These are phyloP conservation scores for Hymenochirus boettgeri DNA, from an alignment of 2,113 vertebrate genomes.

Conservation along the genomic window DNA sequence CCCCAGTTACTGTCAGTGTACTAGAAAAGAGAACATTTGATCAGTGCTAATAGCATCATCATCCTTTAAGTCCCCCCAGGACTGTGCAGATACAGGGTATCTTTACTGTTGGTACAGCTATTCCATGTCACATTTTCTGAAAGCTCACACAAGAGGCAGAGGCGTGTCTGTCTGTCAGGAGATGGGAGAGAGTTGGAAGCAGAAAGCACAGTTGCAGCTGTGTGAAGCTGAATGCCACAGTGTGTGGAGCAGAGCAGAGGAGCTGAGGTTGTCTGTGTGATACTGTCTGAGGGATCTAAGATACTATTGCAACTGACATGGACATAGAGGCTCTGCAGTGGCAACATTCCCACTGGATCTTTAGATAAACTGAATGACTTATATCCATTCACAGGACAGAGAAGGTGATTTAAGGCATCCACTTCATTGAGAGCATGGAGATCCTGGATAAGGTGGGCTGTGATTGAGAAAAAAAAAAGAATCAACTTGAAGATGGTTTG, in stretches of 20 bases:
- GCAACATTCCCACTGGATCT: slow-evolving; percentile 15
- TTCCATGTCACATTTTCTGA: slow-evolving; percentile 32
- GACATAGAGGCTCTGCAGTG: slow-evolving; percentile 27
- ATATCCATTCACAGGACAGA: slow-evolving; percentile 10
- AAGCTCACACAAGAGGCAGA: slow-evolving; percentile 22
- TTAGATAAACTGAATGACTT: background rate
- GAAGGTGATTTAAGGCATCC: background rate
- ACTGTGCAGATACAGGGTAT: slow-evolving; percentile 10
- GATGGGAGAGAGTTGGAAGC: slow-evolving; percentile 19
- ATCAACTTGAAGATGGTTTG: slow-evolving; percentile 25
- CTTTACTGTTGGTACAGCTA: background rate
- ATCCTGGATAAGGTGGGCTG: background rate
- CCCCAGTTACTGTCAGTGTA: no score
- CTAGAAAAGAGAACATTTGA: no score
- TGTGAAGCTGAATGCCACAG: slow-evolving; percentile 15
- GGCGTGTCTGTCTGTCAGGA: slow-evolving; percentile 30
- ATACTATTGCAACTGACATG: slow-evolving; percentile 14
- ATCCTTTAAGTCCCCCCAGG: no score
- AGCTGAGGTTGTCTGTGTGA: slow-evolving; percentile 22
- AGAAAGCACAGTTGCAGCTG: slow-evolving; percentile 31
- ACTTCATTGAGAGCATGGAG: slow-evolving; percentile 13
- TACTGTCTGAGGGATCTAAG: slow-evolving; percentile 1
- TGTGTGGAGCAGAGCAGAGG: slow-evolving; percentile 16
- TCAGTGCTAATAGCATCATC: no score
- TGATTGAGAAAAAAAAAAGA: background rate